These are phyloP conservation scores for Oceanodroma tethys DNA, from an alignment of 2,113 vertebrate species.

Conservation along the genomic window DNA sequence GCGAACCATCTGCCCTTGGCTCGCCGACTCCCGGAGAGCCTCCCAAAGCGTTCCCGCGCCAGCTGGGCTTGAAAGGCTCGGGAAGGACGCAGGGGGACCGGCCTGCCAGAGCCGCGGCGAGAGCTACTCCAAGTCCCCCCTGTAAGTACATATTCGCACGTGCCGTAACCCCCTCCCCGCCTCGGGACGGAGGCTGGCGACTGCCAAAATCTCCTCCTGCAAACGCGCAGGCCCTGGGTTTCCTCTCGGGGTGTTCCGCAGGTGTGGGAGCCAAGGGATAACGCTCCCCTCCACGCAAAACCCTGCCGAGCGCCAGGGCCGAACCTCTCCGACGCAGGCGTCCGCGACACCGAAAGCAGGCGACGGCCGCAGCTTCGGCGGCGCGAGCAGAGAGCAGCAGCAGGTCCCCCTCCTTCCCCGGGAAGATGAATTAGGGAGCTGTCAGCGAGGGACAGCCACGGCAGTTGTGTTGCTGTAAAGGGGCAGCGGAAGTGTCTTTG, in stretches of 20 bases:
- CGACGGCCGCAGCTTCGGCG: accelerated
- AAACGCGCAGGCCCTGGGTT: neutral
- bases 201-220: too few species aligned
- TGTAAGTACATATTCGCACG: accelerated
- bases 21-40: neutral
- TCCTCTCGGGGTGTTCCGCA: neutral
- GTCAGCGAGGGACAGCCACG: slow-evolving; percentile 87
- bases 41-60: neutral
- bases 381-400: neutral
- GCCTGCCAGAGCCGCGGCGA: neutral
- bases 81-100: neutral
- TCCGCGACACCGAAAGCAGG: accelerated
- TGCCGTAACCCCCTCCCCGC: neutral
- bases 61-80: neutral
- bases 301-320: accelerated
- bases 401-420: neutral
- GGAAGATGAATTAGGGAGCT: slow-evolving; percentile 91
- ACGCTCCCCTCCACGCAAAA: neutral
- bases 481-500: slow-evolving; percentile 95
- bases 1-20: neutral
- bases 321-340: accelerated
- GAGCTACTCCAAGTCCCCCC: neutral
- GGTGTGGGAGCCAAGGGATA: accelerated
- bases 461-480: slow-evolving; percentile 91
- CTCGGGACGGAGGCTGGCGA: neutral